Conservation (phyloP, 2,888 invertebrate genomes). For the Lycophotia porphyrea region DNA sequence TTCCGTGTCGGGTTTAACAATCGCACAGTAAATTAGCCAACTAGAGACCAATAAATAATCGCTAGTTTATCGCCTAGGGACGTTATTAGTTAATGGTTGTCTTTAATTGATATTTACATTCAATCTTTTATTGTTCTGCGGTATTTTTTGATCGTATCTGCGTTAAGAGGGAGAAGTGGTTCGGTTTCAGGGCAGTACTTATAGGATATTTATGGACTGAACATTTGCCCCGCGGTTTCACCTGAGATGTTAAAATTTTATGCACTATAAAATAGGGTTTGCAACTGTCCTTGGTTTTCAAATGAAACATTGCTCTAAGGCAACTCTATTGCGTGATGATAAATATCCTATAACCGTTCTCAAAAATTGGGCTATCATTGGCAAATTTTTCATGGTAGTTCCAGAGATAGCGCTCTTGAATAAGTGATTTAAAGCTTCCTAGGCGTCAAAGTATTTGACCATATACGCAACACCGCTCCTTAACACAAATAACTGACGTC, state of each 20-base stretch:
- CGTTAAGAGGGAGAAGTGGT: neutral
- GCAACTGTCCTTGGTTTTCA: too few species aligned
- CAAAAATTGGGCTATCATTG: neutral
- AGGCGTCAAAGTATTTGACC: neutral
- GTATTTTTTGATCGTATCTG: constrained; percentile 26
- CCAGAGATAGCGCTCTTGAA: too few species aligned
- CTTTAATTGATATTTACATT: constrained; percentile 54
- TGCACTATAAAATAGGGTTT: too few species aligned
- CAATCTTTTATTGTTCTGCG: constrained; percentile 41
- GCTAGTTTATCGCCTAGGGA: constrained; percentile 27
- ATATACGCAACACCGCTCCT: neutral
- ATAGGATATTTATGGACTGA: constrained; percentile 27
- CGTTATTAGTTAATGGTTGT: constrained; percentile 42
- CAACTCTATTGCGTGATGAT: neutral
- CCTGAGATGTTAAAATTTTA: too few species aligned
- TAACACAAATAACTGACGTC: too few species aligned
- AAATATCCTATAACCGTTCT: neutral
- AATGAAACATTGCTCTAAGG: too few species aligned
- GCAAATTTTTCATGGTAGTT: too few species aligned
- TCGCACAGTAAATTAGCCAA: constrained; percentile 27
- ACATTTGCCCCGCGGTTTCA: neutral
- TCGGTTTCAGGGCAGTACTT: neutral
- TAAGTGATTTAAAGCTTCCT: too few species aligned
- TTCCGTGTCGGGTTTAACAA: constrained; percentile 24
- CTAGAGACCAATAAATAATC: constrained; percentile 38